Percentiles rank a stretch among this genome's conserved stretches.
Evolutionary conservation across 2,797 vertebrate species (phyloP).

Genomic region (Lithobates sylvaticus): DNA sequence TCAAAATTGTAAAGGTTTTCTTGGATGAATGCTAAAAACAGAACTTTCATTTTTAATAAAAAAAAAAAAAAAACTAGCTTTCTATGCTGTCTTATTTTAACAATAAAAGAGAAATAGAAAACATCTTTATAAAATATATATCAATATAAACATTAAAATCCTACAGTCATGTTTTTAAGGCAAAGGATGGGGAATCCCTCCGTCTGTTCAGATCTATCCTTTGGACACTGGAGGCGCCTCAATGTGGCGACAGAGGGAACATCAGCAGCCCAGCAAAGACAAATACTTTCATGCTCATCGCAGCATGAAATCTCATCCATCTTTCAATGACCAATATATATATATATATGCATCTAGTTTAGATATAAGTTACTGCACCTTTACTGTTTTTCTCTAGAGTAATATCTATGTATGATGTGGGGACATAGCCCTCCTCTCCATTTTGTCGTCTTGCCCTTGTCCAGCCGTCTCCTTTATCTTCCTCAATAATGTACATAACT

Average conservation of each 20-base stretch:
- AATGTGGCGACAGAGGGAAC: slow-evolving; percentile 76
- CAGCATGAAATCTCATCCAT: slow-evolving; percentile 2
- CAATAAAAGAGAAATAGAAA: slow-evolving; percentile 9
- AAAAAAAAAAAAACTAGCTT: background rate
- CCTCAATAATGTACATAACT: slow-evolving; percentile 95
- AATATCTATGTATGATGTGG: slow-evolving; percentile 97
- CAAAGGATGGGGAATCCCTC: background rate
- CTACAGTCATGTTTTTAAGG: slow-evolving; percentile 15
- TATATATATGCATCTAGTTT: slow-evolving; percentile 72
- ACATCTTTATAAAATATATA: slow-evolving; percentile 23
- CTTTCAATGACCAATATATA: slow-evolving; percentile 6
- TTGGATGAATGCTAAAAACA: background rate
- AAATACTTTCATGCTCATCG: slow-evolving; percentile 31
- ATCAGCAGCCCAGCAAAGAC: slow-evolving; percentile 47
- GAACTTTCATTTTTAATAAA: background rate
- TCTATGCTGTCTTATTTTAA: background rate
- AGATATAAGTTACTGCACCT: slow-evolving; percentile 99
- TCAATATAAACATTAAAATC: slow-evolving; percentile 30
- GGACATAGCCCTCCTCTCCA: slow-evolving; percentile 97
- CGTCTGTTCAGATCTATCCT: slow-evolving; percentile 18
- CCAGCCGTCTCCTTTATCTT: slow-evolving; percentile 99
- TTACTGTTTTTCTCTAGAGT: slow-evolving; percentile 99
- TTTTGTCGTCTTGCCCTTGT: slow-evolving; percentile 93
- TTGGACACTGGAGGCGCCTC: slow-evolving; percentile 46
- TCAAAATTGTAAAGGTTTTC: background rate